Percentiles rank a stretch among this genome's conserved stretches.
Evolutionary conservation across 1,140 invertebrate species (phyloP).

Genomic region (Bombus balteatus): DNA sequence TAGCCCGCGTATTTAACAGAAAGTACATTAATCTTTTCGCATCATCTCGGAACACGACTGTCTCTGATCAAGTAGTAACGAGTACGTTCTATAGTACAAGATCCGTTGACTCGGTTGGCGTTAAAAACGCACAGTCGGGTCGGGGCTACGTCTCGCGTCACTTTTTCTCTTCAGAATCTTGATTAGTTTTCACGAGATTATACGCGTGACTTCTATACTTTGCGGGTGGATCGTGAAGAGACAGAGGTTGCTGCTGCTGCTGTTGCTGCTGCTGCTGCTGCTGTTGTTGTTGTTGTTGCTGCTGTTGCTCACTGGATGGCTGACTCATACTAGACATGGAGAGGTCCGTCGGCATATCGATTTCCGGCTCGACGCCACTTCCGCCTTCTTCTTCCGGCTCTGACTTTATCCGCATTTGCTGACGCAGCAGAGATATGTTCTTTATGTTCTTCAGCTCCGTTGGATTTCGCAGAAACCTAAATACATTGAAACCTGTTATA

Average conservation of each 20-base stretch:
- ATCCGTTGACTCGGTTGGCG: background rate
- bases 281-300: background rate
- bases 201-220: constrained; percentile 82
- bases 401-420: constrained; percentile 90
- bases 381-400: constrained; percentile 83
- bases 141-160: constrained; percentile 78
- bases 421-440: constrained; percentile 94
- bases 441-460: constrained; percentile 96
- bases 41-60: background rate
- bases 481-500: background rate
- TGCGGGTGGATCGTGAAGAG: constrained; percentile 79
- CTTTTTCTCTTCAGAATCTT: constrained; percentile 81
- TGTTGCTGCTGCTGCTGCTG: constrained; percentile 56
- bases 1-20: background rate
- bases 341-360: constrained; percentile 86
- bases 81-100: background rate
- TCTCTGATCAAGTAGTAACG: background rate
- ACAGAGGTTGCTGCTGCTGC: constrained; percentile 66
- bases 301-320: constrained; percentile 71
- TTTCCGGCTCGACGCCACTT: constrained; percentile 82
- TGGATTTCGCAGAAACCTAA: constrained; percentile 93
- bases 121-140: background rate
- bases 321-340: constrained; percentile 85
- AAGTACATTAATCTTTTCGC: background rate
- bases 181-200: constrained; percentile 80